Evolutionary conservation across 2,113 vertebrate species (phyloP), one percentile per base, ranked within the genome.

Genomic region (Corythornis cristatus): DNA sequence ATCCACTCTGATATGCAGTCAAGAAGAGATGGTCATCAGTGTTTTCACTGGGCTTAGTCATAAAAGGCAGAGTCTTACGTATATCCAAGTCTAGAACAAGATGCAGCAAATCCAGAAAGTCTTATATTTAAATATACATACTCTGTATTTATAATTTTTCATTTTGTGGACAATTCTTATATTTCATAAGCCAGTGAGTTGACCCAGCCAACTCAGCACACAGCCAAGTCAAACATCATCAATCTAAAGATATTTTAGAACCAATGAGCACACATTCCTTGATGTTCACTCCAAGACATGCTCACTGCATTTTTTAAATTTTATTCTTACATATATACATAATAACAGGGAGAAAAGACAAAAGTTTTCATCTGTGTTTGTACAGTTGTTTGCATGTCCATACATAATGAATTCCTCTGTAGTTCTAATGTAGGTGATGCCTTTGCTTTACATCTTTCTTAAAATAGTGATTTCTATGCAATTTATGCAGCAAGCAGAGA

Each of bases 371-470:
- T 45, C 53, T 83, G 4, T 61, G 35, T 64, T 77, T 62, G 20
- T 65, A 37, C 11, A 16, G 31, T 45, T 71, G 23, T 73, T 82
- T 77, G 33, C 9, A 12, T 37, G 23, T 53, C 72, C 12, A 11
- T 76, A 43, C 0, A 0, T 56, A 28, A 45, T 33, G 40, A 31
- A 65, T 53, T 21, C 37, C 15, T 88, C 56, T 28, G n/a, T 9
- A 64, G 48, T 60, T 89, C 17, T 78, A 64, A 11, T 40, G 13
- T 7, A 91, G 53, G n/a, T 86, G 43, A 85, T 76, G 19, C 25
- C 15, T 89, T 87, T 83, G n/a, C 40, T 73, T 88, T 75, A 89
- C 51, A 33, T 40, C 11, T 60, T 73, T 43, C 43, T 45, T 92
- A 15, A 60, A 87, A 26, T 29, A 48, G 28, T 61, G 40, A 18